Percentiles rank a stretch among this genome's conserved stretches.
These are phyloP conservation scores for Coregonus suidteri DNA, from an alignment of 2,797 vertebrate species.

Conservation along the genomic window DNA sequence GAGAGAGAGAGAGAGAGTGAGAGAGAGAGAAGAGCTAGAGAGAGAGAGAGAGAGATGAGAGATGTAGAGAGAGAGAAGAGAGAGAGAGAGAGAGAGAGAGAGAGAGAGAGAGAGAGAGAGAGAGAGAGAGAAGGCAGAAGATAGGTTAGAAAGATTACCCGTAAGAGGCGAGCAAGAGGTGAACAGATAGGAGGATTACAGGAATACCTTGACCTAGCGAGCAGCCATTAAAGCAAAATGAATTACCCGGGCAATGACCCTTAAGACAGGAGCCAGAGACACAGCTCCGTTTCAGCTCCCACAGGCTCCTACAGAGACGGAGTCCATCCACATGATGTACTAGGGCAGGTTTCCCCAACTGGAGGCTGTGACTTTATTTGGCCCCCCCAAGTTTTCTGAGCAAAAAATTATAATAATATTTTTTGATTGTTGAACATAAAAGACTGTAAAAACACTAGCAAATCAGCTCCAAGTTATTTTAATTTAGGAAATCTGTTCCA, in stretches of 20 bases:
- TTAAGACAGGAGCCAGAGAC: conserved; percentile 25
- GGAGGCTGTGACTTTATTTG: no score
- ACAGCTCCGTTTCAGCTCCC: neutral
- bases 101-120: neutral
- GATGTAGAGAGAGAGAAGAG: conserved; percentile 9
- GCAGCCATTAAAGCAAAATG: conserved; percentile 50
- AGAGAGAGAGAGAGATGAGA: conserved; percentile 18
- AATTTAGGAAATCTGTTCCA: no score
- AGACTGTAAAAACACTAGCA: neutral
- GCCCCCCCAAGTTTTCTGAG: no score
- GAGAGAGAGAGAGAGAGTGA: conserved; percentile 16
- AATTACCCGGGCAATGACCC: conserved; percentile 45
- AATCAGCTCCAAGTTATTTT: no score
- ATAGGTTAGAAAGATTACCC: conserved; percentile 52
- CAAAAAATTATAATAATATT: no score
- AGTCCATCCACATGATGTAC: neutral
- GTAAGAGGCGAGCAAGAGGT: conserved; percentile 45
- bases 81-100: no score
- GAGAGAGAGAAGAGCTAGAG: conserved; percentile 16
- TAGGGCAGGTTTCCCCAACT: neutral
- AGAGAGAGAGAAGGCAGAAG: conserved; percentile 30
- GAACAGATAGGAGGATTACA: conserved; percentile 53
- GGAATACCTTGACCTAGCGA: conserved; percentile 49
- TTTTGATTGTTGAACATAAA: neutral
- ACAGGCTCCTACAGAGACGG: neutral